phyloP scores from a whole-genome alignment of 2,113 vertebrate species.

The Ciconia stormi region DNA sequence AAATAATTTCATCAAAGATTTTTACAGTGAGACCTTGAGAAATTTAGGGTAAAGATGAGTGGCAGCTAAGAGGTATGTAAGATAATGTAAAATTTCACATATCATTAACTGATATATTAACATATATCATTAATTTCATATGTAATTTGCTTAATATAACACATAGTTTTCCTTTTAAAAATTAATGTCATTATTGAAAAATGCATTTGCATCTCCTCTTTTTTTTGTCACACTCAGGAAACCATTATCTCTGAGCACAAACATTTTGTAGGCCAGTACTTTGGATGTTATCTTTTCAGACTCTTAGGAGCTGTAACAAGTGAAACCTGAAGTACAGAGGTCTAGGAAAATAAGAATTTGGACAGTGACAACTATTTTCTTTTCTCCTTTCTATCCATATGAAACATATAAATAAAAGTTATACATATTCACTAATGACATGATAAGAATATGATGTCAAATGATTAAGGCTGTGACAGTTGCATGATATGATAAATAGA shows the following conservation, averaged over 20 bases:
- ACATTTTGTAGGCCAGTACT: background rate
- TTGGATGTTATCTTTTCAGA: background rate
- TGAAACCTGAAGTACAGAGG: background rate
- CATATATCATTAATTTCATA: background rate
- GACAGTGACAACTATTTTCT: background rate
- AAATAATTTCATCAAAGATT: background rate
- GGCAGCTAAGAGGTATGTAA: background rate
- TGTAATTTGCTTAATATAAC: background rate
- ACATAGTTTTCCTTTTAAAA: background rate
- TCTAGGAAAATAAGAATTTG: background rate
- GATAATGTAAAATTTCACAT: background rate
- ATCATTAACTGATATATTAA: background rate
- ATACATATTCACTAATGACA: background rate
- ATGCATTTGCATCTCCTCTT: background rate
- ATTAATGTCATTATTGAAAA: background rate
- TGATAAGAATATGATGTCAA: background rate
- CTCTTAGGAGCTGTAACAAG: background rate
- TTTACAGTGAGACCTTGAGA: constrained; percentile 17
- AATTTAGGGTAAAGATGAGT: background rate
- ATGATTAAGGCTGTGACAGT: background rate
- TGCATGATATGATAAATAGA: background rate
- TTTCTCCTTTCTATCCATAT: background rate
- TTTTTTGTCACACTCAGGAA: background rate
- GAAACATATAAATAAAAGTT: background rate
- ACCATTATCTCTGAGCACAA: background rate